Evolutionary conservation across 2,888 invertebrate species (phyloP), one percentile per base, ranked within the genome.

Genomic region (Abscondita cerata): DNA sequence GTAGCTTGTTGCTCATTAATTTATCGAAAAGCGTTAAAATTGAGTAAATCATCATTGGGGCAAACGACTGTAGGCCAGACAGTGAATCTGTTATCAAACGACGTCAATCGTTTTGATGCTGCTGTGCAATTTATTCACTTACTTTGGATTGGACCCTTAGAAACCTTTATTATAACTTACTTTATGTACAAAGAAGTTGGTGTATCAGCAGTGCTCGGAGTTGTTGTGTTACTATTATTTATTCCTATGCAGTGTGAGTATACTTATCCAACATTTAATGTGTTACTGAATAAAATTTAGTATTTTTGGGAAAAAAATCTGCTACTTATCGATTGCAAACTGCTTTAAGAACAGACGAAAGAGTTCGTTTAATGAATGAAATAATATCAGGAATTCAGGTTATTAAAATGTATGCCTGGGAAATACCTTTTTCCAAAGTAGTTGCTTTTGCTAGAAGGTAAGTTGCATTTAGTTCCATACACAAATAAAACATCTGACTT

Each of bases 381-480:
- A 44, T 44, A 18, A 44, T 44, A 1, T n/a, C 19, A 3, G 44
- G 44, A 16, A 44, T 44, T 4, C 44, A 44, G 19, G 44, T 44
- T 1, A 44, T 44, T 18, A 44, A 44, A 44, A 96, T 96, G 95
- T 97, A 96, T 75, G 92, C 95, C 0, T 97, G 96, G 92, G 97
- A 97, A 76, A 87, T 87, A 72, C 92, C 95, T 0, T 96, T 97
- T 75, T 87, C 89, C 19, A 86, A 87, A 67, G 84, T 95, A 62
- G 90, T 96, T 1, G 87, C 83, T 16, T 70, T 83, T 36, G 85
- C 89, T 0, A 81, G 93, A 75, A 80, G 78, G 81, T 85, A 81
- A 73, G n/a, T n/a, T n/a, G n/a, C n/a, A n/a, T n/a, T n/a, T n/a
- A n/a, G n/a, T n/a, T n/a, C n/a, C n/a, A n/a, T n/a, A n/a, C n/a